phyloP scores from a whole-genome alignment of 2,797 vertebrate species.

The Hapalemur alaotrensis region DNA sequence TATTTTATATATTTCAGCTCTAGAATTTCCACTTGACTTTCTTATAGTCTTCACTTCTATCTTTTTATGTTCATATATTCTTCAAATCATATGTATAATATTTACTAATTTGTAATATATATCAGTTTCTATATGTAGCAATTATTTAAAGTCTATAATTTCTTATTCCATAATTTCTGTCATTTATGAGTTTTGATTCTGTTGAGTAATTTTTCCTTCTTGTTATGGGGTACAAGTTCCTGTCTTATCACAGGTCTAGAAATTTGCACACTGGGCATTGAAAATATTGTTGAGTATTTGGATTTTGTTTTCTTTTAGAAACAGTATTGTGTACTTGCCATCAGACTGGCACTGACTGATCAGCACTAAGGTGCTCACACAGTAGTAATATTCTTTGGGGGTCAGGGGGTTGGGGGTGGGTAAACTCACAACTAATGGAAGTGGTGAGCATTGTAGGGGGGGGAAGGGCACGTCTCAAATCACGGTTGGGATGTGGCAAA shows the following conservation, averaged over 20 bases:
- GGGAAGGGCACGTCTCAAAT: too few relatives aligned
- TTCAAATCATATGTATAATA: background rate
- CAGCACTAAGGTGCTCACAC: too few relatives aligned
- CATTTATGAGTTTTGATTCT: background rate
- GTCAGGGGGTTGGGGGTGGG: too few relatives aligned
- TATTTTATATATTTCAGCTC: background rate
- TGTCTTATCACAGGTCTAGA: background rate
- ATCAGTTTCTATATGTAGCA: background rate
- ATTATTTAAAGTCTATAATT: background rate
- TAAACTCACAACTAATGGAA: too few relatives aligned
- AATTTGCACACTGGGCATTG: background rate
- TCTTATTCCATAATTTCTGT: background rate
- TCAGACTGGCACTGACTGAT: too few relatives aligned
- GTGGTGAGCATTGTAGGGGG: too few relatives aligned
- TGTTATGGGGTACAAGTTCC: background rate
- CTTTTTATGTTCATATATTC: background rate
- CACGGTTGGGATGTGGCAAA: too few relatives aligned
- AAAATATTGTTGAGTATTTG: background rate
- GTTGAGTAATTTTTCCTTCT: background rate
- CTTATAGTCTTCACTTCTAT: background rate
- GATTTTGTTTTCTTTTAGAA: background rate
- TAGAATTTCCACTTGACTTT: background rate
- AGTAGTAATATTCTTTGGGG: too few relatives aligned
- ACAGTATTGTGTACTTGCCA: background rate
- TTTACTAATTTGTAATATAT: background rate